Percentiles rank a stretch among this genome's conserved stretches.
These are phyloP conservation scores for Lasiommata megera DNA, from an alignment of 2,888 invertebrate genomes.

Conservation along the genomic window DNA sequence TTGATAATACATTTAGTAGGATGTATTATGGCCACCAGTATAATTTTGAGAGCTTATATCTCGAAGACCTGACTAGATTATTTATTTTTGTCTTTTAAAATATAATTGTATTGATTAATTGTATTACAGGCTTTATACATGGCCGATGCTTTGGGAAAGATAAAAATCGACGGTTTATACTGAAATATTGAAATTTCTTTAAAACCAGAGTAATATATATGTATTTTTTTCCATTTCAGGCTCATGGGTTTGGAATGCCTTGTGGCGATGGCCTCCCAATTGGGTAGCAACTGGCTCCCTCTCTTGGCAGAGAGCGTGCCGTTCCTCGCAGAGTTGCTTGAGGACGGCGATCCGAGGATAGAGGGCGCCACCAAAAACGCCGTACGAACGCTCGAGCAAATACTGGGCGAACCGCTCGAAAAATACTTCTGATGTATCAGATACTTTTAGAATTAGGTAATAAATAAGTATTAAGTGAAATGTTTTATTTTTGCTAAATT, in stretches of 20 bases:
- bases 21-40: too few species aligned
- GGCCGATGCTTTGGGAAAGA: too few species aligned
- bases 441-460: background rate
- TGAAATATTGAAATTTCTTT: too few species aligned
- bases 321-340: constrained; percentile 95
- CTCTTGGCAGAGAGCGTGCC: constrained; percentile 96
- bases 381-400: constrained; percentile 91
- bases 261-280: constrained; percentile 89
- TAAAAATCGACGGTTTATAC: too few species aligned
- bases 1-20: too few species aligned
- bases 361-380: constrained; percentile 90
- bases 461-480: background rate
- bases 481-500: background rate
- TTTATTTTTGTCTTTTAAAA: too few species aligned
- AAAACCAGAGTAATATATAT: too few species aligned
- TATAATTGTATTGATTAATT: too few species aligned
- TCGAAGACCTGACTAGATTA: too few species aligned
- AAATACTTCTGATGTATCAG: constrained; percentile 86
- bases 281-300: constrained; percentile 94
- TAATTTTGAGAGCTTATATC: too few species aligned
- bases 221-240: constrained; percentile 60
- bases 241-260: constrained; percentile 86
- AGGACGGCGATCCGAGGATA: constrained; percentile 92
- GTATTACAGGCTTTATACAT: too few species aligned
- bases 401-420: constrained; percentile 94